Conservation (phyloP, 2,113 vertebrate species). For the Gasterosteus nipponicus region DNA sequence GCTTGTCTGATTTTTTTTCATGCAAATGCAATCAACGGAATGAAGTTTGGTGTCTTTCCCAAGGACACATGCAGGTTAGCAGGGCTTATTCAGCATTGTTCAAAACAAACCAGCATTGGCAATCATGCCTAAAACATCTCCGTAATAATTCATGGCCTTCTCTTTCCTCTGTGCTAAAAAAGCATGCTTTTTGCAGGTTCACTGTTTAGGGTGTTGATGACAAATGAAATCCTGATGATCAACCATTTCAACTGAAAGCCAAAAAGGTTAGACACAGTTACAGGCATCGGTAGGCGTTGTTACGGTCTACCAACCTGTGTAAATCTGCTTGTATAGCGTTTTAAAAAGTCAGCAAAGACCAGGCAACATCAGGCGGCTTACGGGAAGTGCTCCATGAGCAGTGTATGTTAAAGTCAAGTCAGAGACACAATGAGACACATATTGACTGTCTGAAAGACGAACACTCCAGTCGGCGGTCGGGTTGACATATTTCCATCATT, state of each 20-base stretch:
- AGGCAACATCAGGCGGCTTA: constrained; percentile 80
- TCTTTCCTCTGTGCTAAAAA: neutral
- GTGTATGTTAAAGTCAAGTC: constrained; percentile 65
- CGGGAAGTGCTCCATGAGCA: constrained; percentile 78
- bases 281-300: neutral
- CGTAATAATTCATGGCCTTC: constrained; percentile 29
- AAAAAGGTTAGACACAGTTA: neutral
- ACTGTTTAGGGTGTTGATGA: neutral
- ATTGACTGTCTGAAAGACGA: neutral
- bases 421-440: constrained; percentile 28
- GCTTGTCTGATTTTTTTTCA: neutral
- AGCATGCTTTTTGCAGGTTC: neutral
- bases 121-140: no score
- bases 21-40: neutral
- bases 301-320: constrained; percentile 1
- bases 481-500: neutral
- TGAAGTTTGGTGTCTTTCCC: neutral
- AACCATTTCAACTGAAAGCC: neutral
- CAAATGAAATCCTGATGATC: constrained; percentile 2
- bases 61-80: no score
- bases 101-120: no score
- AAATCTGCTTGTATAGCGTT: constrained; percentile 57
- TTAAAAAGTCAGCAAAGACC: constrained; percentile 78
- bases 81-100: no score
- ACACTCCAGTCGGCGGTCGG: constrained; percentile 3